A percentile compares a stretch with the other conserved stretches of the same genome.
phyloP scores from a whole-genome alignment of 1,140 invertebrate genomes.

The Drosophila kanapiae region DNA sequence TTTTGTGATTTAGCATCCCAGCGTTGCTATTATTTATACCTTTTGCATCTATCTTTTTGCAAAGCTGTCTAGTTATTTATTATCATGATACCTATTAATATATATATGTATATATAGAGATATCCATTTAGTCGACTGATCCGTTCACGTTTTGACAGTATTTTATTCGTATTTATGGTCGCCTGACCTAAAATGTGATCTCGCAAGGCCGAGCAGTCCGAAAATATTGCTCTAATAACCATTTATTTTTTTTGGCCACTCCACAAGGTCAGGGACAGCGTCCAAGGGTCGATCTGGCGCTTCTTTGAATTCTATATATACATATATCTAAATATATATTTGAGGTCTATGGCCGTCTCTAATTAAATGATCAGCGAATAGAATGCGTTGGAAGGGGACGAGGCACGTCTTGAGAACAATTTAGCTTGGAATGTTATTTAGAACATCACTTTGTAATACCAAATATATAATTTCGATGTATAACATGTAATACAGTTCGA shows the following conservation, averaged over 20 bases:
- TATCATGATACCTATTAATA: not conserved
- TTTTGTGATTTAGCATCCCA: not conserved
- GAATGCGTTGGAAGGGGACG: not conserved
- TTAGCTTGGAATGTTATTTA: not conserved
- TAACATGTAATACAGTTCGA: not conserved
- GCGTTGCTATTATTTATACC: not conserved
- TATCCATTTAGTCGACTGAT: not conserved
- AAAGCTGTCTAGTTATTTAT: not conserved
- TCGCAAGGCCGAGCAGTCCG: constrained; percentile 4
- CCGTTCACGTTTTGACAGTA: constrained; percentile 13
- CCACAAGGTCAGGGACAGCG: constrained; percentile 32
- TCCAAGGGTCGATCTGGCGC: constrained; percentile 4
- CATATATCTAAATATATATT: not conserved
- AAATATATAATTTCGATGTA: not conserved
- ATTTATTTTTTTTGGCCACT: constrained; percentile 9
- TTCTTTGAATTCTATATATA: constrained; percentile 8
- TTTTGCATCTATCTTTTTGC: not conserved
- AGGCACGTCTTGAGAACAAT: not conserved
- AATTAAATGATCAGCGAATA: constrained; percentile 33
- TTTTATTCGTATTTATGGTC: constrained; percentile 12
- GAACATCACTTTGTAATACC: too few species aligned
- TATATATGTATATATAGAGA: not conserved
- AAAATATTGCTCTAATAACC: constrained; percentile 5
- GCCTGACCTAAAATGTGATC: constrained; percentile 34
- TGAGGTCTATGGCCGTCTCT: constrained; percentile 8